Base-by-base conservation (phyloP, 2,797 vertebrate genomes). In the Astyanax mexicanus region DNA sequence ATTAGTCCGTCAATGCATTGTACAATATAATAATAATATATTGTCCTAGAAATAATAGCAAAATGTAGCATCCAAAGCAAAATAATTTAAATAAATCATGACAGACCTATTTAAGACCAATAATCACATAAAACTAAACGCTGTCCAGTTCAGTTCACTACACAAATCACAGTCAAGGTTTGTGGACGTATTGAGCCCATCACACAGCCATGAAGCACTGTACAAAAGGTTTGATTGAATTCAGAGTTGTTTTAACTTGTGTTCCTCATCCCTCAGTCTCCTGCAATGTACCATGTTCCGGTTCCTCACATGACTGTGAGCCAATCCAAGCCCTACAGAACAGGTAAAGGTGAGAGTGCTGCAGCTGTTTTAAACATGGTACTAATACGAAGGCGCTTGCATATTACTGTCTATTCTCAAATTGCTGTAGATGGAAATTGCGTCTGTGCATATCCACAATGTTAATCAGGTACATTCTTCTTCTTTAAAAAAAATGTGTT, bases 321-420 rank as follows among this genome's bases (percentile, higher is more conserved):
- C 93, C 98, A 98, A 92, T 95, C 96, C 84, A 99, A 99, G 95
- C 94, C 96, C 90, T 99, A 98, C 95, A 98, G 98, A 98, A 94
- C 95, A 98, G 98, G 97, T 98, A 98, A 99, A 98, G 96, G 96
- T 99, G 96, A 98, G 95, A 93, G 92, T 90, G 88, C 87, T 91
- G 90, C 54, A 68, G 74, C 32, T 29, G 62, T 60, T 13, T 54
- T 44, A 40, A 29, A 61, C 49, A 66, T 57, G 27, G 37, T 79
- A 29, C 64, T 38, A 44, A 51, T 42, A 37, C 49, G 42, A n/a
- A 78, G 29, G 40, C 40, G 64, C 32, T 9, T 47, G 27, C 6
- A 3, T 57, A 72, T 47, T 1, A 29, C 9, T 51, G 21, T 52
- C n/a, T 40, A n/a, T 27, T 44, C 12, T 44, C 13, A 17, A 44